Percentiles rank a stretch among this genome's conserved stretches.
Conservation (phyloP, 2,113 vertebrate species). For the Halcyon malimbica region DNA sequence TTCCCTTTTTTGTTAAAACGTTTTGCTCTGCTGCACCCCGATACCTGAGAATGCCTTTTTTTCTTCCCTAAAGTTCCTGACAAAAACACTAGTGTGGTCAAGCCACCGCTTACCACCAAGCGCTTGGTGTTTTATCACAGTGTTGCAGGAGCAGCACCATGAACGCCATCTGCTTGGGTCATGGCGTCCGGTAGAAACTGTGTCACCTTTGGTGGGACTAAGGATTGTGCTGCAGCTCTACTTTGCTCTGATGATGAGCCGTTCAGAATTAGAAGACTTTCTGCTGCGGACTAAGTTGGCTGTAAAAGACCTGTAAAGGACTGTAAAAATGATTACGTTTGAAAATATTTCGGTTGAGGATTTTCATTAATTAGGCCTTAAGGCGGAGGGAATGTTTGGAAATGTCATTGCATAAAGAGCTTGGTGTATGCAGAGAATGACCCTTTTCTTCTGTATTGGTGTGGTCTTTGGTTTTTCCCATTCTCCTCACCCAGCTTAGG, state of each 20-base stretch:
- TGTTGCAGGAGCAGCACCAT: not conserved
- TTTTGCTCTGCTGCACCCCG: not conserved
- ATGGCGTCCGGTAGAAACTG: not conserved
- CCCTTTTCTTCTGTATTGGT: not conserved
- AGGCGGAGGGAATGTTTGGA: not conserved
- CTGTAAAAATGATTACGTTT: not conserved
- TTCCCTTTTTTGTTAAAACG: not conserved
- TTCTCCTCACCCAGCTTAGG: not conserved
- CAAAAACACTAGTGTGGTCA: not conserved
- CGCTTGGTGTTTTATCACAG: not conserved
- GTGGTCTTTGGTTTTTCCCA: not conserved
- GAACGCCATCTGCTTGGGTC: rapidly evolving
- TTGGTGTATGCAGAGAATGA: not conserved
- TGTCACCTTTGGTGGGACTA: not conserved
- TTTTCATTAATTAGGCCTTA: not conserved
- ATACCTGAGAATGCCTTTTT: not conserved
- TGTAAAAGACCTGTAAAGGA: not conserved
- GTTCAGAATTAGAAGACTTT: not conserved
- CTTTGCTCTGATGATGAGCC: not conserved
- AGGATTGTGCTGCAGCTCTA: not conserved
- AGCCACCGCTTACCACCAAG: not conserved
- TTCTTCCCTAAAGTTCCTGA: not conserved
- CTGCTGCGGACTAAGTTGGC: not conserved
- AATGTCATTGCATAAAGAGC: not conserved
- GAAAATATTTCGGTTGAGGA: not conserved